Evolutionary conservation across 1,140 invertebrate species (phyloP).

Genomic region (Asbolus verrucosus): DNA sequence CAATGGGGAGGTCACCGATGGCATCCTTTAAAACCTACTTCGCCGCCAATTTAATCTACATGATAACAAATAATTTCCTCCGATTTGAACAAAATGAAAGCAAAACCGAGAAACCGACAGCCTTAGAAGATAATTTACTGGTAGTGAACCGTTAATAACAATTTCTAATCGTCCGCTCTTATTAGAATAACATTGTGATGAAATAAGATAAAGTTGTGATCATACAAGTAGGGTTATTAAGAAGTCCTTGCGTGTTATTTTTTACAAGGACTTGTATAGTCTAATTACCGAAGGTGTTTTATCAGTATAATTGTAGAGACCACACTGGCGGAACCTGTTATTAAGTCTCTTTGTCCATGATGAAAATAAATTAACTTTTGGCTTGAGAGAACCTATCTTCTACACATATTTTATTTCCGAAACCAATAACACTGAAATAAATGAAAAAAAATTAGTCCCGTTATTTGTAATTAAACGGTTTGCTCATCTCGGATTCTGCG

Average conservation of each 20-base stretch:
- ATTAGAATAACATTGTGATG: neutral
- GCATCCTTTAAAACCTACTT: neutral
- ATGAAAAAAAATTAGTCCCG: too few relatives aligned
- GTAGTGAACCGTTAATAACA: conserved; percentile 17
- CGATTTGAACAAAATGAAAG: neutral
- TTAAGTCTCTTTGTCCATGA: neutral
- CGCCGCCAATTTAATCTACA: neutral
- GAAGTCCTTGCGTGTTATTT: conserved; percentile 32
- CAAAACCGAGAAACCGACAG: conserved; percentile 1
- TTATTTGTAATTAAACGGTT: too few relatives aligned
- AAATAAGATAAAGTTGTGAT: conserved; percentile 12
- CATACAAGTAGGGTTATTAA: conserved; percentile 10
- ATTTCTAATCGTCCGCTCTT: neutral
- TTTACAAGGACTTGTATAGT: conserved; percentile 15
- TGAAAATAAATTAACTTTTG: neutral
- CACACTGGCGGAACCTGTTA: conserved; percentile 18
- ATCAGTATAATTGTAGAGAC: conserved; percentile 32
- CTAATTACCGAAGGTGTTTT: conserved; percentile 28
- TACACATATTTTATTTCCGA: too few relatives aligned
- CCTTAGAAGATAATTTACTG: conserved; percentile 15
- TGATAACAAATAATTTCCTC: neutral
- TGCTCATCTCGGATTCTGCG: too few relatives aligned
- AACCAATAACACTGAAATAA: too few relatives aligned
- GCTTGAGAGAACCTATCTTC: too few relatives aligned
- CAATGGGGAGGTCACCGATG: too few relatives aligned